Conservation (phyloP, 2,888 invertebrate genomes). For the Amphipyra berbera region DNA sequence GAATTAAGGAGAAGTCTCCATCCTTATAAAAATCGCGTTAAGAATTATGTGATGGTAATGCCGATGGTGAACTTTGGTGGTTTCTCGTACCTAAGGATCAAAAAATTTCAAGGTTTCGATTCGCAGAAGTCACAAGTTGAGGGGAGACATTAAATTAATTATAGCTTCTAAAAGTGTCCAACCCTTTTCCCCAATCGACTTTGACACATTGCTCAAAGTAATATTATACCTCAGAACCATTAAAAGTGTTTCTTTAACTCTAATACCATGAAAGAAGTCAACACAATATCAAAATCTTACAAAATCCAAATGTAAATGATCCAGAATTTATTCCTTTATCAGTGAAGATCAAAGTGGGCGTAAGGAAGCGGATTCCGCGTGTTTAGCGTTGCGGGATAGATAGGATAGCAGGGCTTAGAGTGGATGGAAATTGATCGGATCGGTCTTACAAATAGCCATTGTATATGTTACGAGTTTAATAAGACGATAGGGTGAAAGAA, state of each 20-base stretch:
- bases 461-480: conserved; percentile 25
- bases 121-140: no score
- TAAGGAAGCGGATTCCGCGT: conserved; percentile 9
- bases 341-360: conserved; percentile 33
- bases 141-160: no score
- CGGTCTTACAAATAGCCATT: conserved; percentile 22
- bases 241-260: background rate
- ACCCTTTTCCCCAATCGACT: no score
- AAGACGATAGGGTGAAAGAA: background rate
- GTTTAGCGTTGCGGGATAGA: background rate
- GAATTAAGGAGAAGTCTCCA: no score
- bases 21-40: no score
- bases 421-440: conserved; percentile 40
- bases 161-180: no score
- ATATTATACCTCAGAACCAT: no score
- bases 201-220: no score
- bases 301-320: conserved; percentile 22
- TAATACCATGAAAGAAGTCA: background rate
- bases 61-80: no score
- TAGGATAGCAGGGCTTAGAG: background rate
- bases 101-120: no score
- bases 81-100: no score
- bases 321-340: conserved; percentile 26
- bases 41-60: no score
- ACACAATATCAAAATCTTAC: conserved; percentile 1